Evolutionary conservation across 2,797 vertebrate species (phyloP), one percentile per base, ranked within the genome.

Genomic region (Xenops minutus): DNA sequence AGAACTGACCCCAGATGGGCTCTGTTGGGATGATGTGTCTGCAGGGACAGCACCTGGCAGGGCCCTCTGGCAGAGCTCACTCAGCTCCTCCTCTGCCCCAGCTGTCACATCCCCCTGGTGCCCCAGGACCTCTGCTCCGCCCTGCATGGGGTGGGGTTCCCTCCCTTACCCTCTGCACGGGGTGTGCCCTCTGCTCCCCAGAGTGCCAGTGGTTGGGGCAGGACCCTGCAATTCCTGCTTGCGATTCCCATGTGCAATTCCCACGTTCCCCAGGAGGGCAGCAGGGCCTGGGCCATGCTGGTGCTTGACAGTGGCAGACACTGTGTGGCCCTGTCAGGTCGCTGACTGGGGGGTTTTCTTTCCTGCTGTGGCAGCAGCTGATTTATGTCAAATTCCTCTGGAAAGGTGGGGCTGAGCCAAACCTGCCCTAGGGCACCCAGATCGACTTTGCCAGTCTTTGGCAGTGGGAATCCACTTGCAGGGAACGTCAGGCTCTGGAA

Each of bases 61-160:
- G 32, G 55, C n/a, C 41, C 4, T 10, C 48, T 1, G 10, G 21
- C 14, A 2, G 1, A 14, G 6, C 29, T 24, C 6, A 0, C 27
- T 19, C 7, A 0, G 36, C n/a, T 48, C 10, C 32, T n/a, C 5
- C 3, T 12, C 5, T 14, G 3, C 12, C 7, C 55, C 0, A 0
- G 3, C 2, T 7, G 5, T 20, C 7, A 3, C 17, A 6, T 32
- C 54, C 52, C 29, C 30, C 36, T 54, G 7, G 0, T 26, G 24
- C 22, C 29, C 46, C 52, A 30, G 29, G 30, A 32, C 11, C 52
- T 32, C 18, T 15, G 11, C 52, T 54, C 52, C 19, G 7, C 18
- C 58, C 54, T 55, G 54, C 54, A 55, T 19, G 4, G 32, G 13
- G 13, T 29, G n/a, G 17, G 18, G 12, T 32, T 54, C 29, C 69